Evolutionary conservation across 2,888 invertebrate genomes (phyloP).

Genomic region (Chrysolina americana): DNA sequence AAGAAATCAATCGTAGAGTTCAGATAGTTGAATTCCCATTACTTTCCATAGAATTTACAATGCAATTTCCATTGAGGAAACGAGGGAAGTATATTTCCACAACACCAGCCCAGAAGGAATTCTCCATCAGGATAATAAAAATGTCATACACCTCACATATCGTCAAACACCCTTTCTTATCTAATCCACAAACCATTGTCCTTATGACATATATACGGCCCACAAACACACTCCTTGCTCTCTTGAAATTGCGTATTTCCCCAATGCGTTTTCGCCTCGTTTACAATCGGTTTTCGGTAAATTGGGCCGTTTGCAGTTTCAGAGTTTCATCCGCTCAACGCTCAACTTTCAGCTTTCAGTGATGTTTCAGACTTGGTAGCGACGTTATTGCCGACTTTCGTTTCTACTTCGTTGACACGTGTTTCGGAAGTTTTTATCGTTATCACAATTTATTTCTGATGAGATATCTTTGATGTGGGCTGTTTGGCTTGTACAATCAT

Average conservation of each 20-base stretch:
- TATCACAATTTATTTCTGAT: background rate
- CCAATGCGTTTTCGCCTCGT: conserved; percentile 11
- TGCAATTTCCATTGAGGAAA: too few species aligned
- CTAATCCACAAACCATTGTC: background rate
- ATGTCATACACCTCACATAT: background rate
- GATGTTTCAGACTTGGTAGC: background rate
- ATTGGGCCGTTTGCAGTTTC: background rate
- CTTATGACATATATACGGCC: background rate
- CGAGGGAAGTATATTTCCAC: too few species aligned
- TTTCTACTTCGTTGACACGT: background rate
- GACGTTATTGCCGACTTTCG: background rate
- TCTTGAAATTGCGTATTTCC: background rate
- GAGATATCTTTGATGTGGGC: background rate
- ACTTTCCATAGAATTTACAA: too few species aligned
- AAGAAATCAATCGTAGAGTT: too few species aligned
- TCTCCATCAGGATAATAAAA: too few species aligned
- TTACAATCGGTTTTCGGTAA: conserved; percentile 12
- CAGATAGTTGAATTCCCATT: too few species aligned
- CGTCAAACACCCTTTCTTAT: background rate
- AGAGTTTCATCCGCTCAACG: background rate
- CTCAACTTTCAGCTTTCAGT: conserved; percentile 7
- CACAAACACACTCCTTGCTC: background rate
- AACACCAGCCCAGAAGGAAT: too few species aligned
- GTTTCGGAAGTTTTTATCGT: background rate
- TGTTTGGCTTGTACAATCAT: background rate